Conservation (phyloP, 2,113 vertebrate genomes). For the Myocastor coypus region DNA sequence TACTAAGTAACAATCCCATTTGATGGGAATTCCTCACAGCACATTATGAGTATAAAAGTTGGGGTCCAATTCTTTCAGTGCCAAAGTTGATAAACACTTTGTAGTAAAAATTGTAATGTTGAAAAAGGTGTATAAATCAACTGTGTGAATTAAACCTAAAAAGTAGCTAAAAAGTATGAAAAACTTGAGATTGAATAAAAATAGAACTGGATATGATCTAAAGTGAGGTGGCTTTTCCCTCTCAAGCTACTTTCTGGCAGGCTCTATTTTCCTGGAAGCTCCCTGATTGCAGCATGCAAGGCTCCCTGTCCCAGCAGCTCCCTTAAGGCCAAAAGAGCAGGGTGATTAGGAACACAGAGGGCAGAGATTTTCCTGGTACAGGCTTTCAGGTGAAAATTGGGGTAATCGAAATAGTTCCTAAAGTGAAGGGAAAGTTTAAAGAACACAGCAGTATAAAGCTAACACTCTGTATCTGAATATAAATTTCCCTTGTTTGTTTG, state of each 20-base stretch:
- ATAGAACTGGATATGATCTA: not conserved
- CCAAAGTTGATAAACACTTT: not conserved
- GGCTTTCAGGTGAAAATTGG: not conserved
- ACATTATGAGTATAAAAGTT: not conserved
- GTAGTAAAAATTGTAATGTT: not conserved
- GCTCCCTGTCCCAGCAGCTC: not conserved
- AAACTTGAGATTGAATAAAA: not conserved
- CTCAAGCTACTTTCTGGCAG: not conserved
- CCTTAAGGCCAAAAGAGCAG: not conserved
- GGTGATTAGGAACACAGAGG: not conserved
- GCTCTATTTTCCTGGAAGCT: not conserved
- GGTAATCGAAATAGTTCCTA: not conserved
- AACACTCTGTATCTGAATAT: not conserved
- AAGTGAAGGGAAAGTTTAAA: not conserved
- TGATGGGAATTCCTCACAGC: not conserved
- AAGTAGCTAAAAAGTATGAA: not conserved
- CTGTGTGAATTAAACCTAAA: not conserved
- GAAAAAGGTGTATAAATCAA: not conserved
- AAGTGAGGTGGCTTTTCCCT: not conserved
- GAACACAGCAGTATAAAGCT: not conserved
- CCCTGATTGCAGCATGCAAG: not conserved
- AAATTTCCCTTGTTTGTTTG: not conserved
- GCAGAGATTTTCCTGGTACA: not conserved
- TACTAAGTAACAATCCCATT: not conserved
- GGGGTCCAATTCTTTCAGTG: not conserved